Base-by-base conservation (phyloP, 1,140 invertebrate species). In the Spodoptera frugiperda region DNA sequence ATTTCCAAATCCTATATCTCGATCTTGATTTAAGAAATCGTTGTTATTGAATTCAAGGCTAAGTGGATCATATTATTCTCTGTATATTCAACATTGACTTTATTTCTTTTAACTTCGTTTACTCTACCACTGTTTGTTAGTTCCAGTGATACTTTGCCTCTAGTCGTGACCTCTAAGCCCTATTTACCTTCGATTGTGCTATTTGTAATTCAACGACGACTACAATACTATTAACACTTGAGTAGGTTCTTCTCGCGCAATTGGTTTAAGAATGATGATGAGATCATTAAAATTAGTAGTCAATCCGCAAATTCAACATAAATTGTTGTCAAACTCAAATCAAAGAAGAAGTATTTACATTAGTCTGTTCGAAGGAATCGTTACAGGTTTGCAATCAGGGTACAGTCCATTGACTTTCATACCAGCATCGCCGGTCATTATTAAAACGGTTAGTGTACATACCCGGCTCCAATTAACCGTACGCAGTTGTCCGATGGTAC, bases 401-500 rank as follows among this genome's bases (percentile, higher is more conserved):
- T 73, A 33, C 44, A 74, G 57, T 33, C 71, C 57, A 49, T 61
- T 74, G 54, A 81, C 79, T 83, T 78, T 77, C 79, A 71, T 65
- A 33, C 57, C 57, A 75, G 46, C 48, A 65, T 39, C 57, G 59
- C 54, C 49, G 21, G 30, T 51, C 59, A 75, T 63, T 74, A 74
- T 74, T 75, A 75, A 75, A 65, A 75, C 72, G 57, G 59, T 63
- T 75, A 65, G 55, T 63, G 72, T 75, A 75, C 59, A 75, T 75
- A 75, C 72, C 72, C 72, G 25, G 48, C 59, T 75, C 59, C 72
- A 75, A 75, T 75, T 75, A 75, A 75, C 57, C 49, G 57, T 65
- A 75, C 57, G 39, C 59, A 79, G 21, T 76, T 59, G 15, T 70
- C 48, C 53, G 63, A 81, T 77, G 70, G 76, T 77, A 83, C 84